Evolutionary conservation across 2,113 vertebrate species (phyloP).

Genomic region (Vulpes ferrilata): DNA sequence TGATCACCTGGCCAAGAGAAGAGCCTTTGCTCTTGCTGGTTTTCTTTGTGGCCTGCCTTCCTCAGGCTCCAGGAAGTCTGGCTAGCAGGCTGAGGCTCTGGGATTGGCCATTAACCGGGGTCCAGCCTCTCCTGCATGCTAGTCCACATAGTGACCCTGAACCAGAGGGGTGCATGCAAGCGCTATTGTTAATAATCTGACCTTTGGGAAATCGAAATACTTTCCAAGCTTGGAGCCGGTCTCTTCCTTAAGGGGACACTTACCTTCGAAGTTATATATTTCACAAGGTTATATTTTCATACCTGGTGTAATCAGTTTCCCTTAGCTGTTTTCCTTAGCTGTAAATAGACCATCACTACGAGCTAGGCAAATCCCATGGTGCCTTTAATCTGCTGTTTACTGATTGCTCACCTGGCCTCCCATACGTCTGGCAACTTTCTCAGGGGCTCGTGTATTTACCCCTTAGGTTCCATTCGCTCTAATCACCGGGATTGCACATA

Average conservation of each 20-base stretch:
- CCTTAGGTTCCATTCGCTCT: background rate
- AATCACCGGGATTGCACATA: accelerated
- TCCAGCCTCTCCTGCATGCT: background rate
- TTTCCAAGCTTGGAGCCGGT: background rate
- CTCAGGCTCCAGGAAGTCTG: background rate
- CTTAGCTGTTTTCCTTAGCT: too few relatives aligned
- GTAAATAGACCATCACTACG: background rate
- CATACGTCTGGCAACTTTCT: background rate
- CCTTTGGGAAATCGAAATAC: background rate
- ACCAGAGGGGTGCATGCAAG: background rate
- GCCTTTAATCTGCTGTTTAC: background rate
- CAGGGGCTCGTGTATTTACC: background rate
- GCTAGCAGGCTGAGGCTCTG: background rate
- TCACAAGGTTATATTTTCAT: background rate
- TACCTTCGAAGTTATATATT: background rate
- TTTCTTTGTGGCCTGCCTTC: background rate
- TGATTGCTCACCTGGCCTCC: slow-evolving; percentile 57
- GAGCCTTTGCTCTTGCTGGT: background rate
- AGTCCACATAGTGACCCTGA: background rate
- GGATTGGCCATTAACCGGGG: too few relatives aligned
- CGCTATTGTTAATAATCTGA: background rate
- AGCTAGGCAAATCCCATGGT: background rate
- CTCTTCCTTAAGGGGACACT: background rate
- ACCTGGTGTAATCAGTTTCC: background rate
- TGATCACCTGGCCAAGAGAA: background rate